These are phyloP conservation scores for Platycheirus albimanus DNA, from an alignment of 2,888 invertebrate species.

Conservation along the genomic window DNA sequence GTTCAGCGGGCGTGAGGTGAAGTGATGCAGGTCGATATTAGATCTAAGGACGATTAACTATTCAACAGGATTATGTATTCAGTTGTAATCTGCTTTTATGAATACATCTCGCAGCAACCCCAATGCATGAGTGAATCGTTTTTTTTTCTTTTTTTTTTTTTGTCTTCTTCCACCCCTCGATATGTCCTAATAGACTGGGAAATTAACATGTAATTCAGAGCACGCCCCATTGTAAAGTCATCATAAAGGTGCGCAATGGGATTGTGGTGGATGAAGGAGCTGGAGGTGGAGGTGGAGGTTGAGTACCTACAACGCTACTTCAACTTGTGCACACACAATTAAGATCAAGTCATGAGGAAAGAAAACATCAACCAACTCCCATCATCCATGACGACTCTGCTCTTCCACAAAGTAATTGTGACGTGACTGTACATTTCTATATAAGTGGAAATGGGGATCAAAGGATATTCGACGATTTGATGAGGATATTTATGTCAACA, in stretches of 20 bases:
- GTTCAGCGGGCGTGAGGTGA: slow-evolving; percentile 16
- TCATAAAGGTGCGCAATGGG: not conserved
- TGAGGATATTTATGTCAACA: slow-evolving; percentile 27
- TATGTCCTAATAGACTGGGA: slow-evolving; percentile 21
- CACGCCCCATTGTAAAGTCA: slow-evolving; percentile 55
- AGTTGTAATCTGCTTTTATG: slow-evolving; percentile 73
- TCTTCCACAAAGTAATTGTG: not conserved
- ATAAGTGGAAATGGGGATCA: slow-evolving; percentile 8
- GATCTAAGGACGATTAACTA: slow-evolving; percentile 74
- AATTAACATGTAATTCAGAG: slow-evolving; percentile 66
- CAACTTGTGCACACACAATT: slow-evolving; percentile 50
- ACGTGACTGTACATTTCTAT: not conserved
- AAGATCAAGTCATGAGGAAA: slow-evolving; percentile 37
- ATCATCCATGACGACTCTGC: not conserved
- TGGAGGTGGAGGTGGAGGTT: slow-evolving; percentile 17
- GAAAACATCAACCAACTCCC: slow-evolving; percentile 24
- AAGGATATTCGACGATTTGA: slow-evolving; percentile 27
- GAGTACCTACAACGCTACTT: too few species aligned
- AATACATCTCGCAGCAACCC: slow-evolving; percentile 50
- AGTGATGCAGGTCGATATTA: slow-evolving; percentile 69
- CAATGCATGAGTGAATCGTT: slow-evolving; percentile 25
- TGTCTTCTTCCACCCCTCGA: not conserved
- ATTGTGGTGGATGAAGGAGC: not conserved
- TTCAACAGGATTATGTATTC: slow-evolving; percentile 74
- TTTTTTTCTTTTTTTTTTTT: too few species aligned